phyloP scores from a whole-genome alignment of 2,113 vertebrate species.

The Cichladusa arquata region DNA sequence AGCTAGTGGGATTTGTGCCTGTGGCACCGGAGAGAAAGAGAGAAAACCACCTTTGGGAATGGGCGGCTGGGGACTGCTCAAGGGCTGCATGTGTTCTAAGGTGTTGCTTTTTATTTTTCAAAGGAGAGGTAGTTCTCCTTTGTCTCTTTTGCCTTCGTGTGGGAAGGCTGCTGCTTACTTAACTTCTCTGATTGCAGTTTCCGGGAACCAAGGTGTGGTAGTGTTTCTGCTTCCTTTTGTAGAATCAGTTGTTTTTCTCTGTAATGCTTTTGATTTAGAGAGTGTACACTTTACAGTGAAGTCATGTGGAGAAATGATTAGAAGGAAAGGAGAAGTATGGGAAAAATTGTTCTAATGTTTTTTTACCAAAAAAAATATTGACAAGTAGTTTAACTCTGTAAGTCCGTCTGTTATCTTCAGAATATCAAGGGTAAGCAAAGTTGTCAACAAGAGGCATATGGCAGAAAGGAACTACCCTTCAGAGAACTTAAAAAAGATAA shows the following conservation, averaged over 20 bases:
- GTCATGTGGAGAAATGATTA: background rate
- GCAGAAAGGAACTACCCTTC: background rate
- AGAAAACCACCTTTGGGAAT: background rate
- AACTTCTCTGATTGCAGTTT: background rate
- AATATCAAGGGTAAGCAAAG: background rate
- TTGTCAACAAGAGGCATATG: background rate
- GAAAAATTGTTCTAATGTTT: background rate
- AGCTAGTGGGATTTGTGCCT: background rate
- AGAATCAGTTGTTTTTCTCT: slow-evolving; percentile 38
- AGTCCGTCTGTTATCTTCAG: background rate
- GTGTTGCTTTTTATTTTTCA: background rate
- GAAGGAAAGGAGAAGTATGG: background rate
- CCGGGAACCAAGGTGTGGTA: slow-evolving; percentile 41
- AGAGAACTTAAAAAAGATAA: background rate
- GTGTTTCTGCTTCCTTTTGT: slow-evolving; percentile 39
- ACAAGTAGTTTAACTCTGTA: background rate
- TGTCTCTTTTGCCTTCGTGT: background rate
- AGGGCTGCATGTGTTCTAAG: background rate
- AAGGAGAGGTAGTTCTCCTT: background rate
- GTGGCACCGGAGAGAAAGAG: background rate
- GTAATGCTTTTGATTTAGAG: background rate
- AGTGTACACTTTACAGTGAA: background rate
- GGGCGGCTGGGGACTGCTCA: background rate
- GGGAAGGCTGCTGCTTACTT: background rate
- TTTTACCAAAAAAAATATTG: background rate